Conservation (phyloP, 2,113 vertebrate genomes). For the Scartelaos histophorus region DNA sequence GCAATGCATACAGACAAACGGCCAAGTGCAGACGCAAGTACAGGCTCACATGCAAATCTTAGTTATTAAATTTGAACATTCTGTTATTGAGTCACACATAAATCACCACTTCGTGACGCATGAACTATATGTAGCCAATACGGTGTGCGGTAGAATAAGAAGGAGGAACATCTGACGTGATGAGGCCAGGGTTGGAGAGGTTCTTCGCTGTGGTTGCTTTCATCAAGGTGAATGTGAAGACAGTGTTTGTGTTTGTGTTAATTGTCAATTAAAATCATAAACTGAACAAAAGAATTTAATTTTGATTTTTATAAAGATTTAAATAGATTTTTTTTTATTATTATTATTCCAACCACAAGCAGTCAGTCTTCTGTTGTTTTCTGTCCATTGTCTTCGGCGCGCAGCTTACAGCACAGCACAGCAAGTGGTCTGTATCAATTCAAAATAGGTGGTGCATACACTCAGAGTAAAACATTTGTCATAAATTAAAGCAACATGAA, state of each 20-base stretch:
- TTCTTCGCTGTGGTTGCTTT: neutral
- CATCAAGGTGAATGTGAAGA: neutral
- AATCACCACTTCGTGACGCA: neutral
- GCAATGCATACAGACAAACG: slow-evolving; percentile 27
- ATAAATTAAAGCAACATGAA: neutral
- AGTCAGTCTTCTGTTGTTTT: no score
- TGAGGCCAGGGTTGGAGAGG: neutral
- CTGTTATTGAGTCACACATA: slow-evolving; percentile 14
- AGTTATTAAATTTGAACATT: slow-evolving; percentile 3
- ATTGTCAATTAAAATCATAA: neutral
- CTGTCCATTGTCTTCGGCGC: no score
- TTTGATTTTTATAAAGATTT: no score
- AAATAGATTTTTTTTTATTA: no score
- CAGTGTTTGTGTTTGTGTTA: neutral
- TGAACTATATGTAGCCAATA: neutral
- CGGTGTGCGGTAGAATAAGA: neutral
- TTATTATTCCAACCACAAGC: no score
- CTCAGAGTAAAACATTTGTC: neutral
- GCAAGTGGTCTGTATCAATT: no score
- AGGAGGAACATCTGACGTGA: neutral
- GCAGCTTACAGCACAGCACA: no score
- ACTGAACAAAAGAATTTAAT: no score
- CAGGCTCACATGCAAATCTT: neutral
- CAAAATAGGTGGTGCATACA: no score
- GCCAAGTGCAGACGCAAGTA: slow-evolving; percentile 14